Evolutionary conservation across 2,113 vertebrate genomes (phyloP).

Genomic region (Corythornis vintsioides): DNA sequence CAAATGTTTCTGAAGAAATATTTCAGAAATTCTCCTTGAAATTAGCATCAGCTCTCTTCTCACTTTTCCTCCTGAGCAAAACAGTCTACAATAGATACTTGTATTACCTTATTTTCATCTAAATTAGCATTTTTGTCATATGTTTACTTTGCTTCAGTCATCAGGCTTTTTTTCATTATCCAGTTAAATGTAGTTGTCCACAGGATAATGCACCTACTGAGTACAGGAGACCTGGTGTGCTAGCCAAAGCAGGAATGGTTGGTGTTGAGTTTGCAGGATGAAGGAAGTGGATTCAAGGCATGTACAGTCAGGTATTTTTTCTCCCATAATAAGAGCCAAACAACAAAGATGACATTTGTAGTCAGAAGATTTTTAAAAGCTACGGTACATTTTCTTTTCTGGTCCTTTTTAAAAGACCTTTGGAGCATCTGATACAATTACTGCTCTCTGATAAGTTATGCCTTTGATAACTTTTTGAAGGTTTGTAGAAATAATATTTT

Average conservation of each 20-base stretch:
- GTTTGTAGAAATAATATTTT: background rate
- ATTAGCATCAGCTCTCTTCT: background rate
- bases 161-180: background rate
- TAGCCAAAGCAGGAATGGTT: background rate
- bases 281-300: background rate
- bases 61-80: background rate
- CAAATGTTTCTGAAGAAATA: background rate
- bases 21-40: constrained; percentile 1
- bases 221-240: background rate
- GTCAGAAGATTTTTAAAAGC: background rate
- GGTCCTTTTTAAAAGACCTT: background rate
- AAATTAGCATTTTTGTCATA: background rate
- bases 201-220: background rate
- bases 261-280: background rate
- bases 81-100: background rate
- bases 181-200: background rate
- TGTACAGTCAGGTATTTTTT: background rate
- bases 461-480: background rate
- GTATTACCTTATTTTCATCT: constrained; percentile 14
- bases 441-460: background rate
- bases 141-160: background rate
- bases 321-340: background rate
- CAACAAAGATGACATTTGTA: background rate
- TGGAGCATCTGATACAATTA: background rate
- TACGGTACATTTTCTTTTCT: background rate